phyloP scores from a whole-genome alignment of 2,113 vertebrate genomes.

The Monopterus albus region DNA sequence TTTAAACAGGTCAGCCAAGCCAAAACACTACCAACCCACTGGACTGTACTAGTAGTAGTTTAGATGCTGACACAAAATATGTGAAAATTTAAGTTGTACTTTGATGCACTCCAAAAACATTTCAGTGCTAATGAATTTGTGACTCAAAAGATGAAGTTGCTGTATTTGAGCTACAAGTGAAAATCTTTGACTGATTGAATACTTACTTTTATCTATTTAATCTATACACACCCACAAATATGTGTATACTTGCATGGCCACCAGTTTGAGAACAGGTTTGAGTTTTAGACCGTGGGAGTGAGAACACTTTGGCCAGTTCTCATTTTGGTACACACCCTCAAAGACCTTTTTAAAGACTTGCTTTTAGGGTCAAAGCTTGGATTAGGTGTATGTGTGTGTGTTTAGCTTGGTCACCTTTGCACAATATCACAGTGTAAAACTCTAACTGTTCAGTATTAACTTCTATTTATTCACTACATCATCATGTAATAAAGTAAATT shows the following conservation, averaged over 20 bases:
- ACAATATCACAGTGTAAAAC: not conserved
- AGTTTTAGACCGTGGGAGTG: too few species aligned
- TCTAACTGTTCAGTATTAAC: constrained; percentile 8
- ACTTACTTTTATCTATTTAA: not conserved
- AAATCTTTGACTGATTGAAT: not conserved
- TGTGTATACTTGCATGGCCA: too few species aligned
- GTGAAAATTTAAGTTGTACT: not conserved
- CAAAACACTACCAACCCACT: too few species aligned
- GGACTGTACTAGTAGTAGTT: not conserved
- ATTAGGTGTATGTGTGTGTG: not conserved
- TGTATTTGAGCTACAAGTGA: not conserved
- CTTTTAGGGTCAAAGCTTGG: too few species aligned
- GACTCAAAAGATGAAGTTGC: not conserved
- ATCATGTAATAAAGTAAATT: too few species aligned
- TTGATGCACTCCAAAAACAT: not conserved
- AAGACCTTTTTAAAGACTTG: too few species aligned
- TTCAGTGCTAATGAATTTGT: not conserved
- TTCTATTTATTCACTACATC: not conserved
- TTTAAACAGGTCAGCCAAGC: not conserved
- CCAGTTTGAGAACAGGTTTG: too few species aligned
- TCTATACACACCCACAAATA: not conserved
- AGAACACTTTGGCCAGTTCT: too few species aligned
- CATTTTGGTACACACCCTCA: too few species aligned
- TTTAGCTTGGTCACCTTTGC: not conserved
- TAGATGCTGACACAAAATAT: not conserved